phyloP scores from a whole-genome alignment of 2,113 vertebrate genomes.

The Phocoena phocoena region DNA sequence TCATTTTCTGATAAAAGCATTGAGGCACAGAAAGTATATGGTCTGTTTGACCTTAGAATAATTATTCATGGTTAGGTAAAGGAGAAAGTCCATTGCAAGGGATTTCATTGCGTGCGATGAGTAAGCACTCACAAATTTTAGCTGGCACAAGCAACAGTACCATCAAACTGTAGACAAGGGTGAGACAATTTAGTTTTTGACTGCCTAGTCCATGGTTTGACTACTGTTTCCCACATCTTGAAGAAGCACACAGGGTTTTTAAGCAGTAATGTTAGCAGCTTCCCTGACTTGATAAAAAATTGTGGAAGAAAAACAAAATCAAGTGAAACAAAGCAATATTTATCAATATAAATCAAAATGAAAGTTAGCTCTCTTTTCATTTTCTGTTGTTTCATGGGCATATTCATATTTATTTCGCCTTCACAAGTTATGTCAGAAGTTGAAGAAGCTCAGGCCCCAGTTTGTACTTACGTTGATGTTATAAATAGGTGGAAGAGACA shows the following conservation, averaged over 20 bases:
- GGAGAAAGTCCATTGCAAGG: neutral
- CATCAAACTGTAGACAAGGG: neutral
- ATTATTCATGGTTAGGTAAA: neutral
- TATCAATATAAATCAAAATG: neutral
- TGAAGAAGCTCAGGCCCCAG: neutral
- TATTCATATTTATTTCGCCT: neutral
- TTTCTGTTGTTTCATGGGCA: neutral
- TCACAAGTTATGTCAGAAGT: neutral
- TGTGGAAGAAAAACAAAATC: neutral
- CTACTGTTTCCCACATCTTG: neutral
- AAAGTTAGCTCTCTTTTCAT: neutral
- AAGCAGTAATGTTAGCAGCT: neutral
- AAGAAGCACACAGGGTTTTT: neutral
- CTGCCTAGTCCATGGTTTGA: neutral
- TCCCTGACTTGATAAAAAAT: neutral
- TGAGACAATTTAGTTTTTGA: neutral
- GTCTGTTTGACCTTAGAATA: neutral
- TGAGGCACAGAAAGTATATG: neutral
- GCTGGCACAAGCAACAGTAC: rapidly evolving
- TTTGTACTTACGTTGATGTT: neutral
- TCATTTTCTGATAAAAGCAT: neutral
- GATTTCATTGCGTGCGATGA: neutral
- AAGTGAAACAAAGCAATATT: neutral
- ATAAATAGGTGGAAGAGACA: neutral
- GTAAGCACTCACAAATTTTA: neutral